A percentile compares a stretch with the other conserved stretches of the same genome.
Evolutionary conservation across 2,113 vertebrate species (phyloP).

Genomic region (Crypturellus undulatus): DNA sequence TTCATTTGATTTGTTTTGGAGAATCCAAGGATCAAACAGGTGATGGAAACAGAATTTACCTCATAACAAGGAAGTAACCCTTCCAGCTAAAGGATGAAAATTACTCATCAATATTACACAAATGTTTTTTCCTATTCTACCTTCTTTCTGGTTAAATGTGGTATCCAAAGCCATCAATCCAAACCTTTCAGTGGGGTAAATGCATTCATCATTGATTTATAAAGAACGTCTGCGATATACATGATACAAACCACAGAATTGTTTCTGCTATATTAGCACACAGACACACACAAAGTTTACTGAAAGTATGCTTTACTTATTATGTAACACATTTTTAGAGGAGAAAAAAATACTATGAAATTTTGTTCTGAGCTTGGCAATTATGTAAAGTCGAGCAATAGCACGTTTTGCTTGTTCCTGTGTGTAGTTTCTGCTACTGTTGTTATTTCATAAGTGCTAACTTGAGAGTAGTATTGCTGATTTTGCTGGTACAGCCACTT

Average conservation of each 20-base stretch:
- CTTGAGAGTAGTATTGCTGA: background rate
- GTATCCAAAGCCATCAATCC: background rate
- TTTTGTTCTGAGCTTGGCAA: background rate
- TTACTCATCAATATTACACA: background rate
- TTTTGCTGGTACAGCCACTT: background rate
- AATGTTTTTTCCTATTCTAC: background rate
- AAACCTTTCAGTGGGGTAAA: background rate
- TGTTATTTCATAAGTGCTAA: background rate
- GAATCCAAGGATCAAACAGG: background rate
- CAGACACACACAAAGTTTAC: fast-evolving
- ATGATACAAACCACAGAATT: background rate
- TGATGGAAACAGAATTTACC: background rate
- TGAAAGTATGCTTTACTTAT: background rate
- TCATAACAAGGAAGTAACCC: background rate
- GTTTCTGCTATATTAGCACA: background rate
- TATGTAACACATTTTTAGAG: background rate
- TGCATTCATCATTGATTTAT: background rate
- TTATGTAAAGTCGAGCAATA: background rate
- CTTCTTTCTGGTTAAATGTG: background rate
- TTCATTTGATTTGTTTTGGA: background rate
- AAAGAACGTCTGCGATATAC: background rate
- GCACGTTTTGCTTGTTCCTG: background rate
- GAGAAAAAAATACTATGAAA: background rate
- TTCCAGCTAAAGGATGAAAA: background rate
- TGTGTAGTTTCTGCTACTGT: background rate